Evolutionary conservation across 2,888 invertebrate genomes (phyloP), one percentile per base, ranked within the genome.

Genomic region (Nomada flava): DNA sequence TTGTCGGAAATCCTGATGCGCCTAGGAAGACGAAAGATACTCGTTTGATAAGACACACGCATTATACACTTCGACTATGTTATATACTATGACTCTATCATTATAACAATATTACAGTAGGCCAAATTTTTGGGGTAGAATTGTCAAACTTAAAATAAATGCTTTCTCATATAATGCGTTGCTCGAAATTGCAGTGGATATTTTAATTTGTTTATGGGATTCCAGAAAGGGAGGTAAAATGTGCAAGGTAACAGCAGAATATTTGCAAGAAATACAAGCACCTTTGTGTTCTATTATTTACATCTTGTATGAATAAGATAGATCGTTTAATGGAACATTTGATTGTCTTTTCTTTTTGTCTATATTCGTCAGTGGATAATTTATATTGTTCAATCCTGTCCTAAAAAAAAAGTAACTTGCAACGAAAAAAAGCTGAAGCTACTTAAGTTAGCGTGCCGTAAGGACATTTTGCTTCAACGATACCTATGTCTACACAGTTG

Each of bases 401-500:
- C 47, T 47, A 47, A 15, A 15, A 11, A 44, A 2, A 20, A 3
- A 47, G 47, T 10, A 18, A 53, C 20, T 53, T 18, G 53, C 53
- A 20, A 53, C n/a, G 2, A 15, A 9, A 10, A 7, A 26, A 26
- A 3, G 13, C 2, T 5, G 1, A n/a, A 57, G 18, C n/a, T 44
- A 57, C 2, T 29, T 13, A 18, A 47, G 47, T 57, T 73, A 55
- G 57, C 71, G 69, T 62, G 59, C 15, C 57, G 63, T 60, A 50
- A 65, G 65, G 42, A 74, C 62, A 71, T 68, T 57, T 74, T 78
- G 62, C 67, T 77, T 50, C 60, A 55, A 50, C 26, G 52, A 59
- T 65, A 76, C 83, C 67, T 65, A 68, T 76, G 67, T 65, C 78
- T 60, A 70, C 67, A 69, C 55, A 64, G 62, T 64, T n/a, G 64